phyloP scores from a whole-genome alignment of 2,113 vertebrate species.

The Peromyscus californicus region DNA sequence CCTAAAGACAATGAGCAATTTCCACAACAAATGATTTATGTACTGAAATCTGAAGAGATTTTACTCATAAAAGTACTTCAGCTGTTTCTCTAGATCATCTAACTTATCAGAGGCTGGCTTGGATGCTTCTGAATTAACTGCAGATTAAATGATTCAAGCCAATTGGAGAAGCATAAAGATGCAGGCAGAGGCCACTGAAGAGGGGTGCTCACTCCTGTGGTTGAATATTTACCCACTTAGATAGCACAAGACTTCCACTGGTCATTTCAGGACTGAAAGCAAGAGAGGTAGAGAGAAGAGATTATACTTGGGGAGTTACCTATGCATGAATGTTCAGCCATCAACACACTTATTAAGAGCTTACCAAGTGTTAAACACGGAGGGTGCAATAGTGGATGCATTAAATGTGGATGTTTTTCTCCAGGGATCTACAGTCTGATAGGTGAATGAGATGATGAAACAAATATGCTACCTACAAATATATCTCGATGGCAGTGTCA shows the following conservation, averaged over 20 bases:
- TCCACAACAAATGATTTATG: slow-evolving; percentile 90
- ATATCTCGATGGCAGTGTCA: neutral
- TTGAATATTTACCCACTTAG: slow-evolving; percentile 83
- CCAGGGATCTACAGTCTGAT: neutral
- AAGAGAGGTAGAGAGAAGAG: slow-evolving; percentile 70
- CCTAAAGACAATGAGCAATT: slow-evolving; percentile 88
- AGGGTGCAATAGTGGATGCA: neutral
- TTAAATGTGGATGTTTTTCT: neutral
- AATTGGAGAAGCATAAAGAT: slow-evolving; percentile 81
- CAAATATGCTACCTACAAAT: neutral
- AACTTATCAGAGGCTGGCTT: slow-evolving; percentile 80
- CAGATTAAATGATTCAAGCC: slow-evolving; percentile 87
- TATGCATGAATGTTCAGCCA: too few relatives aligned
- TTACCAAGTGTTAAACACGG: neutral
- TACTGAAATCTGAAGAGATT: slow-evolving; percentile 88
- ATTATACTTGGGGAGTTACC: slow-evolving; percentile 53
- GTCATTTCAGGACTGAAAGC: slow-evolving; percentile 80
- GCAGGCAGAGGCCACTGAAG: slow-evolving; percentile 60
- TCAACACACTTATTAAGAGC: neutral
- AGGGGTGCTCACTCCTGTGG: slow-evolving; percentile 76
- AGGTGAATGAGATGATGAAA: neutral
- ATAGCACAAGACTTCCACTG: slow-evolving; percentile 77
- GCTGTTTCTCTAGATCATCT: slow-evolving; percentile 86
- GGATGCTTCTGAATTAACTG: slow-evolving; percentile 86
- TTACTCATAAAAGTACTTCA: slow-evolving; percentile 87